Percentiles rank a stretch among this genome's conserved stretches.
phyloP scores from a whole-genome alignment of 2,113 vertebrate genomes.

The Phaethon lepturus region DNA sequence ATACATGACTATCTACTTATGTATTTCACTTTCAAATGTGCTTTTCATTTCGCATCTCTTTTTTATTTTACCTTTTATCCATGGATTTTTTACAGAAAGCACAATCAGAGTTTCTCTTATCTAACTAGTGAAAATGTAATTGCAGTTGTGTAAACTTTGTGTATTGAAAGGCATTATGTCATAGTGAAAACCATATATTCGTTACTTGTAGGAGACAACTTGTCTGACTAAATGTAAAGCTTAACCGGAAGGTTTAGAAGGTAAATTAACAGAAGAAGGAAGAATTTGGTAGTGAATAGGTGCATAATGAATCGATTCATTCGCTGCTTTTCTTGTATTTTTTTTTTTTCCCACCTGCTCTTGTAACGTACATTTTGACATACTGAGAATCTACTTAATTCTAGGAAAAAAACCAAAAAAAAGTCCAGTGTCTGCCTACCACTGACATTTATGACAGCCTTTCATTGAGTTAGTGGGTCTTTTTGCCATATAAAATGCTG shows the following conservation, averaged over 20 bases:
- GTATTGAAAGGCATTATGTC: background rate
- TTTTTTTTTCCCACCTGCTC: background rate
- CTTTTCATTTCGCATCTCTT: background rate
- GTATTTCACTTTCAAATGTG: background rate
- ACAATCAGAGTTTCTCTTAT: background rate
- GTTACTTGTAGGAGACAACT: background rate
- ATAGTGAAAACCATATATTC: background rate
- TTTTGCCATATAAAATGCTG: background rate
- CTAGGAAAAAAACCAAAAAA: background rate
- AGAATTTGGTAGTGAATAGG: background rate
- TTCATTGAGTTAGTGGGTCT: background rate
- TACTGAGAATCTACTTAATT: background rate
- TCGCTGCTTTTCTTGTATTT: background rate
- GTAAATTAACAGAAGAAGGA: slow-evolving; percentile 18
- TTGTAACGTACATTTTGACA: background rate
- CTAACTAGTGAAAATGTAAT: background rate
- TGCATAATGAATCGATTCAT: slow-evolving; percentile 7
- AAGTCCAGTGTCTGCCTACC: background rate
- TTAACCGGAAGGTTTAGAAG: background rate
- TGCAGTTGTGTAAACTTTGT: background rate
- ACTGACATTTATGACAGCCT: background rate
- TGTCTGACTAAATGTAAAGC: slow-evolving; percentile 29
- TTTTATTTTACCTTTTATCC: background rate
- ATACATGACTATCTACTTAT: background rate
- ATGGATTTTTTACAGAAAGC: background rate